Base-by-base conservation (phyloP, 2,888 invertebrate genomes). In the Drosophila mulleri region DNA sequence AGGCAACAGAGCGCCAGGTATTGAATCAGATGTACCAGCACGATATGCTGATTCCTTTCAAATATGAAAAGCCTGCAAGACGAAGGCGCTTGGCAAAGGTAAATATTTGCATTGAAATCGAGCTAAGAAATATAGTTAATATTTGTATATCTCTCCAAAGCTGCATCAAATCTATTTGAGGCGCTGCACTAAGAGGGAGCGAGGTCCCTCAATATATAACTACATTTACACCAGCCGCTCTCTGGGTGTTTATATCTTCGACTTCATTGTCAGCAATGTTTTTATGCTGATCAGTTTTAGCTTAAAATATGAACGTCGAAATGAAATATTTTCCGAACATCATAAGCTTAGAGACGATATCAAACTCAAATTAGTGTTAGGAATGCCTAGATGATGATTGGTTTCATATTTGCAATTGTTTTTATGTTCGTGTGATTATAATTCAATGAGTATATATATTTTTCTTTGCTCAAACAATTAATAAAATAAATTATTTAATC, bases 51-150 rank as follows among this genome's bases (percentile, higher is more conserved):
- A 6, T 2, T 5, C 0, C 2, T 0, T 0, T 54, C 0, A 39
- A 18, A 11, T 11, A n/a, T 1, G 12, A 23, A 26, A 52, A 14
- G 0, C n/a, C 3, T 0, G 2, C 1, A 2, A 37, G n/a, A 29
- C 37, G 4, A 8, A 23, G 6, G 8, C 58, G 37, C 0, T 14
- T 58, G 23, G 2, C 56, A 6, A 73, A 47, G 64, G 74, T 69
- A 12, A 69, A 35, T 37, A 0, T 9, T 29, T 14, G n/a, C 2
- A 29, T 53, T 37, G 16, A 1, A 26, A 41, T 41, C 2, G 1
- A 20, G 0, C n/a, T 35, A 8, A 7, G 20, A 50, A 20, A 23
- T 3, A 26, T 26, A 23, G 2, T 23, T 23, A 4, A 6, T 26
- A 26, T 26, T 26, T 6, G 5, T 26, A 26, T 26, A 4, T 29